phyloP scores from a whole-genome alignment of 2,888 invertebrate species.

The Melikaiella ostensackeni region DNA sequence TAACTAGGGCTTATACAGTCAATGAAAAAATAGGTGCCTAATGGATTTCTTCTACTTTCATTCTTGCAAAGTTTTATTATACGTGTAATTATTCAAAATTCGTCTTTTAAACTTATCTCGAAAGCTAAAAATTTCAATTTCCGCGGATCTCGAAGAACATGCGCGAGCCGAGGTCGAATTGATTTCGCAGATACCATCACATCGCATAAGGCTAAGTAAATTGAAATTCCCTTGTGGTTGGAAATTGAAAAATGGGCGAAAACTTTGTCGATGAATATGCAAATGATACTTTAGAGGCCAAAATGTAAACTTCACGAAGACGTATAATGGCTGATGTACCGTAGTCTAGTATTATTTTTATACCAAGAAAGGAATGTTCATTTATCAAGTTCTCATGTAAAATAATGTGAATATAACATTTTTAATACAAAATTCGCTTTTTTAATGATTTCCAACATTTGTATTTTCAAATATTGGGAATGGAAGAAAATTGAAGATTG shows the following conservation, averaged over 20 bases:
- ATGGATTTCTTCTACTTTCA: background rate
- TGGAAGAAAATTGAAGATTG: too few relatives aligned
- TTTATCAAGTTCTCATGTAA: too few relatives aligned
- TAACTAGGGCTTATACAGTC: background rate
- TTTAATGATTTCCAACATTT: too few relatives aligned
- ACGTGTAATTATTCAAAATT: too few relatives aligned
- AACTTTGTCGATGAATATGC: slow-evolving; percentile 65
- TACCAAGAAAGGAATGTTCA: background rate
- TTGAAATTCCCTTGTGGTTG: slow-evolving; percentile 6
- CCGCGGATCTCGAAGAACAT: background rate
- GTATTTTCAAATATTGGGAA: too few relatives aligned
- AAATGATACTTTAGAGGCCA: slow-evolving; percentile 56
- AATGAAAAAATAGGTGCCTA: background rate
- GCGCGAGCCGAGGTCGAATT: slow-evolving; percentile 22
- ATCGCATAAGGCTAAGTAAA: slow-evolving; percentile 17
- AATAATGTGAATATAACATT: too few relatives aligned
- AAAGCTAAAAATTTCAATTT: background rate
- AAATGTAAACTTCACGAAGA: slow-evolving; percentile 26
- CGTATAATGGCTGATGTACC: slow-evolving; percentile 20
- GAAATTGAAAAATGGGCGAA: slow-evolving; percentile 58
- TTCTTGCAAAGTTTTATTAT: too few relatives aligned
- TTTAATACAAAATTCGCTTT: too few relatives aligned
- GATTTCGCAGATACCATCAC: slow-evolving; percentile 25
- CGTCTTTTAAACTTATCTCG: background rate
- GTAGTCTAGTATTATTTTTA: background rate